phyloP scores from a whole-genome alignment of 2,797 vertebrate species.

The Monodelphis domestica region DNA sequence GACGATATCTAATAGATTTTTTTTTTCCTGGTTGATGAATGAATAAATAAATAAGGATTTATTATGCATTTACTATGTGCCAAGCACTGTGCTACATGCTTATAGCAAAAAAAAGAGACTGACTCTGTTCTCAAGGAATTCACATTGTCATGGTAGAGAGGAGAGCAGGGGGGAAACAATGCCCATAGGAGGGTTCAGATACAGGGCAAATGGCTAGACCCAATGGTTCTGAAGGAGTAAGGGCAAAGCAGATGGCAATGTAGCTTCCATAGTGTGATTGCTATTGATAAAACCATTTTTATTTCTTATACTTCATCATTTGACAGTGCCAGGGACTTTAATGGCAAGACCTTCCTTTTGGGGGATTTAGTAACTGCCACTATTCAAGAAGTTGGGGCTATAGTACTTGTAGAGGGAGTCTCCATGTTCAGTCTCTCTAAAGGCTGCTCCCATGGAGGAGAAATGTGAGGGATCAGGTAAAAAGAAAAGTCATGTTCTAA shows the following conservation, averaged over 20 bases:
- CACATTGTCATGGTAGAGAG: neutral
- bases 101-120: neutral
- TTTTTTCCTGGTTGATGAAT: neutral
- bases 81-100: neutral
- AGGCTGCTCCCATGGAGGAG: neutral
- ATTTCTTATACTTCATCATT: neutral
- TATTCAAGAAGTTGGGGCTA: neutral
- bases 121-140: neutral
- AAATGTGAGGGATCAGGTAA: neutral
- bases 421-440: neutral
- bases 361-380: neutral
- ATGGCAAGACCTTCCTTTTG: neutral
- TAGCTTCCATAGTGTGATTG: neutral
- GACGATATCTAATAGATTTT: neutral
- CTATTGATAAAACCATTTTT: neutral
- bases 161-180: neutral
- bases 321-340: neutral
- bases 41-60: neutral
- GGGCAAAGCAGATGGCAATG: neutral
- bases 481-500: neutral
- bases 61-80: neutral
- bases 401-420: neutral
- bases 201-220: neutral
- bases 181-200: neutral
- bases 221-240: neutral